Conservation (phyloP, 2,797 vertebrate species). For the Ctenopoma multispine region DNA sequence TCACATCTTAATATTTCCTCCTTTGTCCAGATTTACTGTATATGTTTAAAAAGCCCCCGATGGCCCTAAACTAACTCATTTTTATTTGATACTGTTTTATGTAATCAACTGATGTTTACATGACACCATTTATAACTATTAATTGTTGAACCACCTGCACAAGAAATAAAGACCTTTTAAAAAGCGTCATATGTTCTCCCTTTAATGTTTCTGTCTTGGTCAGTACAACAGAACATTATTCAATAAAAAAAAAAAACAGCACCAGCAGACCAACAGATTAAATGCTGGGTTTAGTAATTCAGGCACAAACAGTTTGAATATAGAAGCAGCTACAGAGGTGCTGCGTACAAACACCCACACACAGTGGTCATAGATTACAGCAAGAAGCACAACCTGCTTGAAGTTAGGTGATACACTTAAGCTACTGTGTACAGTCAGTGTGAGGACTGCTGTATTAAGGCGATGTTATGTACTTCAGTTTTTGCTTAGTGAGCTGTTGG, state of each 20-base stretch:
- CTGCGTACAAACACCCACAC: conserved; percentile 48
- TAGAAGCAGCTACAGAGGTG: conserved; percentile 48
- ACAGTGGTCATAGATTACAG: conserved; percentile 50
- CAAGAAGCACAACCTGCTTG: conserved; percentile 19
- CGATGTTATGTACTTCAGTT: conserved; percentile 16
- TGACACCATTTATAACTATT: conserved; percentile 73
- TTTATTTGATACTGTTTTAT: conserved; percentile 54
- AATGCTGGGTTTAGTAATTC: conserved; percentile 54
- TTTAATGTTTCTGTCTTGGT: conserved; percentile 66
- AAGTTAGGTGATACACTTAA: conserved; percentile 23
- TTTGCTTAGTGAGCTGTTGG: conserved; percentile 26
- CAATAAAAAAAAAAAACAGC: conserved; percentile 58
- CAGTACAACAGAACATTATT: conserved; percentile 37
- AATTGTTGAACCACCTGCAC: conserved; percentile 86
- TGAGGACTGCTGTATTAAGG: neutral
- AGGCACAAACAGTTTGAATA: conserved; percentile 65
- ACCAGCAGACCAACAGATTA: conserved; percentile 57
- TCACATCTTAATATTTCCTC: neutral
- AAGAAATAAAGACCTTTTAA: conserved; percentile 82
- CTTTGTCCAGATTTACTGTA: conserved; percentile 51
- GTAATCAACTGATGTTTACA: conserved; percentile 77
- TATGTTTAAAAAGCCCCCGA: conserved; percentile 35
- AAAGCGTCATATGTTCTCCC: conserved; percentile 37
- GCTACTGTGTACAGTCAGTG: conserved; percentile 21
- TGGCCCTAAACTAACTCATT: conserved; percentile 47